A percentile compares a stretch with the other conserved stretches of the same genome.
These are phyloP conservation scores for Scaptomyza polygonia DNA, from an alignment of 2,888 invertebrate species.

Conservation along the genomic window DNA sequence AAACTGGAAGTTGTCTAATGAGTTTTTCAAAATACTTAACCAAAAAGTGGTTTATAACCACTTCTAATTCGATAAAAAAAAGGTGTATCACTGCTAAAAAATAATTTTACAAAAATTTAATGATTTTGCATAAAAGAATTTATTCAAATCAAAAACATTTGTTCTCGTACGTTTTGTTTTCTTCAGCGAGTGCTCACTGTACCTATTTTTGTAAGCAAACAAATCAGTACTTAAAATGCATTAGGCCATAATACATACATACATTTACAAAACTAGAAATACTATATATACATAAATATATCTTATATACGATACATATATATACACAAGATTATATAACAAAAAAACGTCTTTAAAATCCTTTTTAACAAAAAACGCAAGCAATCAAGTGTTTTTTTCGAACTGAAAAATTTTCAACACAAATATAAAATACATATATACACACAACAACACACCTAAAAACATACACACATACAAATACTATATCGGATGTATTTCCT, in stretches of 20 bases:
- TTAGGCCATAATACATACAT: constrained; percentile 54
- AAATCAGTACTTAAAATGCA: constrained; percentile 55
- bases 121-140: no score
- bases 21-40: no score
- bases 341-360: constrained; percentile 52
- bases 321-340: constrained; percentile 49
- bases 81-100: no score
- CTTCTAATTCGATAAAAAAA: no score
- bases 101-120: no score
- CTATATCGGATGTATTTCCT: constrained; percentile 4
- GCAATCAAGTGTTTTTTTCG: constrained; percentile 68
- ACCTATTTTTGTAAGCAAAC: constrained; percentile 11
- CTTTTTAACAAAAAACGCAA: constrained; percentile 58
- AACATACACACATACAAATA: not conserved
- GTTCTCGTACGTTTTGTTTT: no score
- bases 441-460: constrained; percentile 4
- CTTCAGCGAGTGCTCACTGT: not conserved
- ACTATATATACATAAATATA: constrained; percentile 57
- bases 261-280: constrained; percentile 63
- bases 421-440: constrained; percentile 30
- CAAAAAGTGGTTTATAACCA: no score
- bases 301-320: constrained; percentile 39
- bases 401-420: constrained; percentile 41
- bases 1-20: no score
- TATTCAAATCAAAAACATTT: no score